Evolutionary conservation across 2,888 invertebrate species (phyloP).

Genomic region (Drosophila nr. perissopoda): DNA sequence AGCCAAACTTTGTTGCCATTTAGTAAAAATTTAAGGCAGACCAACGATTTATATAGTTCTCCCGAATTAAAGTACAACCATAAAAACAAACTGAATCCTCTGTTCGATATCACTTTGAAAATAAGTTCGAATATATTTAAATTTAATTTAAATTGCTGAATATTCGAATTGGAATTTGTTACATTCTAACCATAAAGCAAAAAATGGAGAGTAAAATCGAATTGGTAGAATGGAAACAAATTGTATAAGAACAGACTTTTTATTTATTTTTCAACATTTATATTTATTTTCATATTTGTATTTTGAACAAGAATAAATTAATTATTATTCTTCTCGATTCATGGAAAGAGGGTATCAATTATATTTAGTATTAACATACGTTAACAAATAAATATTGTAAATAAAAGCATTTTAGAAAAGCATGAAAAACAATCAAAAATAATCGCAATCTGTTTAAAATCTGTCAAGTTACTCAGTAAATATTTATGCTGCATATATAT

Average conservation of each 20-base stretch:
- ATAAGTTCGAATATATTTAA: not conserved
- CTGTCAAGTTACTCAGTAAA: not conserved
- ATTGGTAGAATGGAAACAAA: not conserved
- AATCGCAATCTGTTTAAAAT: not conserved
- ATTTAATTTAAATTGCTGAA: not conserved
- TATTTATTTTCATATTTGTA: not conserved
- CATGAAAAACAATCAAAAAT: not conserved
- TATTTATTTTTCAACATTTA: not conserved
- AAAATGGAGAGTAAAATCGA: not conserved
- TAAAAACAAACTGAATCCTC: not conserved
- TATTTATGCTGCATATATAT: not conserved
- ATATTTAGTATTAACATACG: not conserved
- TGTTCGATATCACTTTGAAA: not conserved
- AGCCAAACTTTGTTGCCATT: conserved; percentile 67
- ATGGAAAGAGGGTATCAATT: not conserved
- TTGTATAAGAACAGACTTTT: not conserved
- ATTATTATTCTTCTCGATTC: not conserved
- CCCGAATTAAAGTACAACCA: conserved; percentile 18
- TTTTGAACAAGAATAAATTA: not conserved
- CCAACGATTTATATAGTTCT: conserved; percentile 19
- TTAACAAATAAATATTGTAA: not conserved
- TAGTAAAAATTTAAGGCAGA: conserved; percentile 46
- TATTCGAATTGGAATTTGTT: not conserved
- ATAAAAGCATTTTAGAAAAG: not conserved
- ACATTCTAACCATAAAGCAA: not conserved